These are phyloP conservation scores for Trichopria drosophilae DNA, from an alignment of 2,888 invertebrate genomes.

Conservation along the genomic window DNA sequence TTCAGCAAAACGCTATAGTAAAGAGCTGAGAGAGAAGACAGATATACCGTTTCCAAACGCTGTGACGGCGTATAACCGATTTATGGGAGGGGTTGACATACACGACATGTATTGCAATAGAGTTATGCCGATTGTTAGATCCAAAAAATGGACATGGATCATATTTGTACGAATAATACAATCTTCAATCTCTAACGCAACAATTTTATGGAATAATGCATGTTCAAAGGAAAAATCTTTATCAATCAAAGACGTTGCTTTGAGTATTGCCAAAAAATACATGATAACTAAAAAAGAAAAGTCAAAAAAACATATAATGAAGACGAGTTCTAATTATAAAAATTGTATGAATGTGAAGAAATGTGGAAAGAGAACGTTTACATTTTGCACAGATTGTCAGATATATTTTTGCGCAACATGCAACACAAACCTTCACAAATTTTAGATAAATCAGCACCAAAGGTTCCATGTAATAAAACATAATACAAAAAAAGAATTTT, in stretches of 20 bases:
- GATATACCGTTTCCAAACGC: background rate
- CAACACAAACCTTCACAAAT: too few species aligned
- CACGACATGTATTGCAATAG: slow-evolving; percentile 6
- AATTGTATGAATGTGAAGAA: too few species aligned
- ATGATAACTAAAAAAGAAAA: slow-evolving; percentile 25
- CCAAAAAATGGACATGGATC: slow-evolving; percentile 12
- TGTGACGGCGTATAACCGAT: slow-evolving; percentile 6
- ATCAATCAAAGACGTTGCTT: background rate
- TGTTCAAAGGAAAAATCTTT: background rate
- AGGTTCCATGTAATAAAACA: too few species aligned
- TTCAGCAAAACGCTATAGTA: too few species aligned
- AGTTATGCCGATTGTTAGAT: slow-evolving; percentile 3
- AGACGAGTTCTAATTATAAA: too few species aligned
- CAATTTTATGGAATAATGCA: slow-evolving; percentile 3
- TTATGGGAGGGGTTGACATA: slow-evolving; percentile 1
- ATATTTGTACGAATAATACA: slow-evolving; percentile 6
- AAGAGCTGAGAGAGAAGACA: background rate
- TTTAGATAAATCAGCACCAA: too few species aligned
- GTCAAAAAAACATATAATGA: too few species aligned
- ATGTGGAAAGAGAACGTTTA: too few species aligned
- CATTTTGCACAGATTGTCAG: too few species aligned
- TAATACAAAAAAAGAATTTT: too few species aligned
- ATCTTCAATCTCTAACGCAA: slow-evolving; percentile 7
- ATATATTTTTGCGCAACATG: too few species aligned
- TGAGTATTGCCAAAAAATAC: background rate